A percentile compares a stretch with the other conserved stretches of the same genome.
phyloP scores from a whole-genome alignment of 2,797 vertebrate genomes.

The Streptopelia turtur region DNA sequence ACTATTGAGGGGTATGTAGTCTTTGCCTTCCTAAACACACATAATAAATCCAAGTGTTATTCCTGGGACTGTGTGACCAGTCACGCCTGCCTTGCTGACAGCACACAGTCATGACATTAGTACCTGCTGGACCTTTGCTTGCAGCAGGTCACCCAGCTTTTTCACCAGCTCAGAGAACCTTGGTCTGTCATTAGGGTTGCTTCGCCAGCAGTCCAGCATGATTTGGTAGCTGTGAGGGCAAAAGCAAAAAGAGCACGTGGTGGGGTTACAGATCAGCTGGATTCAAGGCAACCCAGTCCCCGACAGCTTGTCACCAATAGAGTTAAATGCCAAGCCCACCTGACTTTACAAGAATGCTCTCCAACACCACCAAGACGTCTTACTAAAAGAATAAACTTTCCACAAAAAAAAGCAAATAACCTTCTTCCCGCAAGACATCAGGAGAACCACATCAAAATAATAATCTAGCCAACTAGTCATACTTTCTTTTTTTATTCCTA shows the following conservation, averaged over 20 bases:
- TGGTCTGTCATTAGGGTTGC: conserved; percentile 85
- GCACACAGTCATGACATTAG: fast-evolving
- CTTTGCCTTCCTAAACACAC: conserved; percentile 87
- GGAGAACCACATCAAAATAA: neutral
- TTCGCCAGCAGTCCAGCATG: conserved; percentile 93
- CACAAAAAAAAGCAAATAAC: neutral
- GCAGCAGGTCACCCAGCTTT: conserved; percentile 90
- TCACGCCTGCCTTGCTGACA: fast-evolving
- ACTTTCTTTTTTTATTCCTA: conserved; percentile 24
- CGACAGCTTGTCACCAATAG: fast-evolving
- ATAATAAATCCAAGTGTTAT: neutral
- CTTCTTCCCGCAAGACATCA: neutral
- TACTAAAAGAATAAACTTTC: neutral
- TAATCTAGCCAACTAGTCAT: neutral
- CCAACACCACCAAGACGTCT: fast-evolving
- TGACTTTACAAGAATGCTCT: neutral
- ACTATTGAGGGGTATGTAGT: conserved; percentile 89
- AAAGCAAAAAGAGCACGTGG: neutral
- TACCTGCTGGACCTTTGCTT: conserved; percentile 90
- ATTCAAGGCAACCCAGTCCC: fast-evolving
- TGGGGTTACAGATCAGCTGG: neutral
- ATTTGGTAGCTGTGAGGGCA: conserved; percentile 86
- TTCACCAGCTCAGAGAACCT: conserved; percentile 88
- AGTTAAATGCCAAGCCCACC: neutral
- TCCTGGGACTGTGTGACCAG: fast-evolving